Evolutionary conservation across 2,888 invertebrate species (phyloP).

Genomic region (Scaeva pyrastri): DNA sequence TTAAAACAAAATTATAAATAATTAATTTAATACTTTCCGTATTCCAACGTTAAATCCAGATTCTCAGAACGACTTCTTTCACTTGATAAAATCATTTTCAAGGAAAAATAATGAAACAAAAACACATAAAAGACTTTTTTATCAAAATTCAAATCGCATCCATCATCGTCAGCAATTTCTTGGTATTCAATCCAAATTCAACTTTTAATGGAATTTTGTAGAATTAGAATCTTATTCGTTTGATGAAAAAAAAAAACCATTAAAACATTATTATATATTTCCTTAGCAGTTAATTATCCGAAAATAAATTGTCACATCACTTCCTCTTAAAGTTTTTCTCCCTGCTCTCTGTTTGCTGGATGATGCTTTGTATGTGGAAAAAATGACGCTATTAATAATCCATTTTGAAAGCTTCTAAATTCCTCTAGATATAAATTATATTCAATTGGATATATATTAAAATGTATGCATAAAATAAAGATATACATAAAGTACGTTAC

Average conservation of each 20-base stretch:
- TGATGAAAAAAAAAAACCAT: not conserved
- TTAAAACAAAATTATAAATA: too few species aligned
- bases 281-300: constrained; percentile 34
- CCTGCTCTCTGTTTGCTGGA: not conserved
- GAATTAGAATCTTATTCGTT: not conserved
- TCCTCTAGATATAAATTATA: not conserved
- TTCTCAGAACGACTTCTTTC: too few species aligned
- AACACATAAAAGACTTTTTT: too few species aligned
- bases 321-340: not conserved
- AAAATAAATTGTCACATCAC: constrained; percentile 19
- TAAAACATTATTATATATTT: not conserved
- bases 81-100: too few species aligned
- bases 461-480: not conserved
- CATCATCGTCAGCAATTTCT: too few species aligned
- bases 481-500: not conserved
- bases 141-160: too few species aligned
- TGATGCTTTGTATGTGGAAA: not conserved
- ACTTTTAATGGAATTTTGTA: too few species aligned
- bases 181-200: too few species aligned
- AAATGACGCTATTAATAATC: constrained; percentile 55
- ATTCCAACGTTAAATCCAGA: too few species aligned
- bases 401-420: constrained; percentile 42
- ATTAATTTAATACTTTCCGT: too few species aligned
- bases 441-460: not conserved
- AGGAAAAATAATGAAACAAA: too few species aligned